These are phyloP conservation scores for Pristionchus entomophagus DNA, from an alignment of 2,888 invertebrate genomes.

Conservation along the genomic window DNA sequence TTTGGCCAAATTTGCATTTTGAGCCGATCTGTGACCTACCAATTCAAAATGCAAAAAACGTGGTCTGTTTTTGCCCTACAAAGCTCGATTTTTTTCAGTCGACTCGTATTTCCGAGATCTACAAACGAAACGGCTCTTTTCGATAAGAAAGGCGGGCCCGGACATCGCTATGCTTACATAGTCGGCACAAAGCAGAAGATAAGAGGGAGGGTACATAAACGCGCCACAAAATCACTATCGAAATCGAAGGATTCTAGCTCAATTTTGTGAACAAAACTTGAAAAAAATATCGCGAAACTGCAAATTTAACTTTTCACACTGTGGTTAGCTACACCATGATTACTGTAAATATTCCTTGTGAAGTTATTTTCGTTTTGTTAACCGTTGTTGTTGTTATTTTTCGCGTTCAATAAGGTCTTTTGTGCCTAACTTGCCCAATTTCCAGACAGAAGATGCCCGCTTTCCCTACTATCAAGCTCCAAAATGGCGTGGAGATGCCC, in stretches of 20 bases:
- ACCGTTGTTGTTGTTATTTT: not conserved
- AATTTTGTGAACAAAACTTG: not conserved
- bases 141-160: slow-evolving; percentile 22
- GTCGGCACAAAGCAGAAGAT: slow-evolving; percentile 36
- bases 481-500: slow-evolving; percentile 68
- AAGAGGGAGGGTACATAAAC: slow-evolving; percentile 37
- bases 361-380: not conserved
- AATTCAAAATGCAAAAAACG: too few species aligned
- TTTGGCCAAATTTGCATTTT: too few species aligned
- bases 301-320: not conserved
- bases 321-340: not conserved
- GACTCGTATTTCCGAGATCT: too few species aligned
- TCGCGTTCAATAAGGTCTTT: not conserved
- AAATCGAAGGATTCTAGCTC: not conserved
- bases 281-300: slow-evolving; percentile 4
- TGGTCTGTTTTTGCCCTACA: too few species aligned
- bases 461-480: slow-evolving; percentile 57
- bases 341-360: too few species aligned
- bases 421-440: not conserved
- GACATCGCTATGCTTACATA: slow-evolving; percentile 43
- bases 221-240: not conserved
- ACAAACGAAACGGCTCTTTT: not conserved
- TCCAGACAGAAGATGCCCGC: slow-evolving; percentile 12
- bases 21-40: too few species aligned
- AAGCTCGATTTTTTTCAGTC: too few species aligned